Conservation (phyloP, 2,797 vertebrate species). For the Calcarius lapponicus region DNA sequence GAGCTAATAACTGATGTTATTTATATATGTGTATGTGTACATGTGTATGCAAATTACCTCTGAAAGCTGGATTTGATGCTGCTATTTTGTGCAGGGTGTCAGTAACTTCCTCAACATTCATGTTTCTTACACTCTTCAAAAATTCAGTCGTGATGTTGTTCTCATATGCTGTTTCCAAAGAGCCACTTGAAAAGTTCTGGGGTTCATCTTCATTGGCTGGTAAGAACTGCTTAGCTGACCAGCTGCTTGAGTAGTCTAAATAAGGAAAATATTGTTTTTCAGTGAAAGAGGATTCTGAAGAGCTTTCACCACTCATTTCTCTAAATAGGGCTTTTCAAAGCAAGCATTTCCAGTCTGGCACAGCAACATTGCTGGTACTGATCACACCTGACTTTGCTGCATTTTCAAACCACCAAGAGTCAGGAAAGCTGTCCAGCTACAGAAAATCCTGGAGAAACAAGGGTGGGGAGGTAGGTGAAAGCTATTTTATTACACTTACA, state of each 20-base stretch:
- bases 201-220: neutral
- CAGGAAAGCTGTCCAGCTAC: neutral
- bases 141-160: slow-evolving; percentile 26
- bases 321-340: neutral
- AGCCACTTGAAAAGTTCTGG: neutral
- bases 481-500: neutral
- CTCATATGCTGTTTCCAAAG: neutral
- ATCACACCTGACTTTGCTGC: neutral
- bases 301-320: neutral
- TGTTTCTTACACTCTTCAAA: slow-evolving; percentile 61
- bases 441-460: neutral
- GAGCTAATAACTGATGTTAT: neutral
- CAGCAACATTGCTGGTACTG: neutral
- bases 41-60: slow-evolving; percentile 25
- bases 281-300: neutral
- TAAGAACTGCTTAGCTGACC: neutral
- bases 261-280: neutral
- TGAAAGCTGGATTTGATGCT: slow-evolving; percentile 67
- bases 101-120: slow-evolving; percentile 58
- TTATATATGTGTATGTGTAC: neutral
- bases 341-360: neutral
- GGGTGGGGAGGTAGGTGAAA: neutral
- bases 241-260: slow-evolving; percentile 3
- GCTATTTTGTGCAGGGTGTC: slow-evolving; percentile 56
- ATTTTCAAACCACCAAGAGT: neutral